Evolutionary conservation across 2,797 vertebrate genomes (phyloP), one percentile per base, ranked within the genome.

Genomic region (Acanthurus tractus): DNA sequence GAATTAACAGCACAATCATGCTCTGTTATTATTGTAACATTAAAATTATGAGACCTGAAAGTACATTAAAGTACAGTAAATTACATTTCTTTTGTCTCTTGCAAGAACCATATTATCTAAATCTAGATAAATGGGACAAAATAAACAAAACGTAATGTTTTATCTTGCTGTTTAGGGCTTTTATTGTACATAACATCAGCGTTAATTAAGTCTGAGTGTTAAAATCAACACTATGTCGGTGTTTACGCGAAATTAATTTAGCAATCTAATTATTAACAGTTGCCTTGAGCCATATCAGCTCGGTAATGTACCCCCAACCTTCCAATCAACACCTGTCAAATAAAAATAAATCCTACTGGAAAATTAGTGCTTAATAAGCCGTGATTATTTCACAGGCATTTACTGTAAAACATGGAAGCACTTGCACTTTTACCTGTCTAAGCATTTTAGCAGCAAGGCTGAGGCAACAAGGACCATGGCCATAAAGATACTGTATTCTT

Each of bases 261-360:
- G 70, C 75, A 76, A 64, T 64, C 20, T 56, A 34, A 54, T 76
- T 62, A 63, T 18, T 18, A 72, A 46, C 49, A 70, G 53, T 23
- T 3, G 15, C 48, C 55, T 54, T 38, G 42, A 79, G 76, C 83
- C 23, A 69, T 52, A 53, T 67, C 50, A 65, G 46, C 65, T 45
- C 40, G 6, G 5, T 38, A 84, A 73, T 38, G 34, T 62, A 81
- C 69, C 49, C 73, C 22, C 29, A 54, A 58, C 48, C 40, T 54
- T 38, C 54, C 63, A 73, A 83, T 81, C 75, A 85, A 77, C 69
- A 76, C 76, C 63, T 78, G 63, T 78, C 74, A 76, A 40, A 63
- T 73, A 49, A 70, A 81, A 74, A 56, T 65, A 70, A 65, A n/a
- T 58, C 52, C 57, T 48, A 55, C 25, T 22, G 40, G 14, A 64